Conservation (phyloP, 2,888 invertebrate species). For the Ormyrus nitidulus region DNA sequence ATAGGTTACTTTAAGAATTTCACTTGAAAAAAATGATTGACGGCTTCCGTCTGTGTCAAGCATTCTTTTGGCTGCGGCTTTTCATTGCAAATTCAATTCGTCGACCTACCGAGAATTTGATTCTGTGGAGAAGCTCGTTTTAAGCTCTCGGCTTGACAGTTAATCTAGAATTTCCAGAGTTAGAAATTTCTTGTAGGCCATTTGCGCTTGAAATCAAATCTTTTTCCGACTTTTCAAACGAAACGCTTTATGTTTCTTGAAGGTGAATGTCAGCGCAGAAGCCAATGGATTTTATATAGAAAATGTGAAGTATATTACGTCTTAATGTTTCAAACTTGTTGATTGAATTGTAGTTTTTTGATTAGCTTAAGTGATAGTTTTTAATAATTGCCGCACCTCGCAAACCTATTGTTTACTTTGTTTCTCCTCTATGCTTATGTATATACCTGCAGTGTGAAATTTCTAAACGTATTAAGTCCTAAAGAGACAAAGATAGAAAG, state of each 20-base stretch:
- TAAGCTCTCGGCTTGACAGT: too few species aligned
- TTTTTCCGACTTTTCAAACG: neutral
- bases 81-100: neutral
- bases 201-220: neutral
- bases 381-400: slow-evolving; percentile 15
- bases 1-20: neutral
- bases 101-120: neutral
- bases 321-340: slow-evolving; percentile 27
- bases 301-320: slow-evolving; percentile 27
- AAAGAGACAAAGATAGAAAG: slow-evolving; percentile 51
- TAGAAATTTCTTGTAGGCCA: neutral
- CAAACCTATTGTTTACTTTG: slow-evolving; percentile 18
- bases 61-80: neutral
- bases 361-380: slow-evolving; percentile 40
- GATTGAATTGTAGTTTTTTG: slow-evolving; percentile 38
- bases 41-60: neutral
- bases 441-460: slow-evolving; percentile 33
- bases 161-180: too few species aligned
- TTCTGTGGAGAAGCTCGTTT: neutral
- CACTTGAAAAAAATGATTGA: neutral
- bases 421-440: slow-evolving; percentile 14
- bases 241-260: too few species aligned
- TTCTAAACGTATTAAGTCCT: slow-evolving; percentile 45
- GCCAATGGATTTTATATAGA: slow-evolving; percentile 30
- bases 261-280: neutral